Evolutionary conservation across 2,888 invertebrate genomes (phyloP).

Genomic region (Nycteola revayana): DNA sequence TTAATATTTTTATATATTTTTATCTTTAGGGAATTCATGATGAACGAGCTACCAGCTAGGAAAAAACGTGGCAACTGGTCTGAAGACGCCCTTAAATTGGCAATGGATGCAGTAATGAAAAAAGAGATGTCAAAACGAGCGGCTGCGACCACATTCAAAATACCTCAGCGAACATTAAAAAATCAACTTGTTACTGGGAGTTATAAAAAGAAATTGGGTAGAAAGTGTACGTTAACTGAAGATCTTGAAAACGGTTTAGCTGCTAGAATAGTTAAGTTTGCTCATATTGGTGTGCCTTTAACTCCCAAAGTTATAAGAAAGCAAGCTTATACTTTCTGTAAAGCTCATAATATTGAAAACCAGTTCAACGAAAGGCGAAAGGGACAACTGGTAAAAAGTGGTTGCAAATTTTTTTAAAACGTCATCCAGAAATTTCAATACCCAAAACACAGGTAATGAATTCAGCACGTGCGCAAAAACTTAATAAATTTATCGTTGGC

Average conservation of each 20-base stretch:
- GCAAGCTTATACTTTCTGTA: neutral
- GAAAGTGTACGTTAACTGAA: too few relatives aligned
- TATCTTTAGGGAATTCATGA: too few relatives aligned
- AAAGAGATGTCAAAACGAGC: constrained; percentile 1
- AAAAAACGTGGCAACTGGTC: too few relatives aligned
- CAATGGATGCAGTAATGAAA: neutral
- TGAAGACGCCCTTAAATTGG: too few relatives aligned
- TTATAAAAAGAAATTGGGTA: neutral
- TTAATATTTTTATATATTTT: too few relatives aligned
- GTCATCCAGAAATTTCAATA: neutral
- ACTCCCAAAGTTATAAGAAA: neutral
- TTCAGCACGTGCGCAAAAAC: neutral
- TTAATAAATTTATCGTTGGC: neutral
- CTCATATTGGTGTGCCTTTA: neutral
- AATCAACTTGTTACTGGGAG: constrained; percentile 9
- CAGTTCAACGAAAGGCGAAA: neutral
- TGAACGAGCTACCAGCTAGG: too few relatives aligned
- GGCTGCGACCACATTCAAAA: constrained; percentile 3
- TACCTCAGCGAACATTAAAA: constrained; percentile 4
- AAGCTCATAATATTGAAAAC: neutral
- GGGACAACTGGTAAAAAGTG: neutral
- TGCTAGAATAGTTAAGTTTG: too few relatives aligned
- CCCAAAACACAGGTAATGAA: neutral
- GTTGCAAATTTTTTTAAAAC: neutral
- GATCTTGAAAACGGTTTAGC: too few relatives aligned